Evolutionary conservation across 1,140 invertebrate genomes (phyloP), one percentile per base, ranked within the genome.

Genomic region (Teleopsis dalmanni): DNA sequence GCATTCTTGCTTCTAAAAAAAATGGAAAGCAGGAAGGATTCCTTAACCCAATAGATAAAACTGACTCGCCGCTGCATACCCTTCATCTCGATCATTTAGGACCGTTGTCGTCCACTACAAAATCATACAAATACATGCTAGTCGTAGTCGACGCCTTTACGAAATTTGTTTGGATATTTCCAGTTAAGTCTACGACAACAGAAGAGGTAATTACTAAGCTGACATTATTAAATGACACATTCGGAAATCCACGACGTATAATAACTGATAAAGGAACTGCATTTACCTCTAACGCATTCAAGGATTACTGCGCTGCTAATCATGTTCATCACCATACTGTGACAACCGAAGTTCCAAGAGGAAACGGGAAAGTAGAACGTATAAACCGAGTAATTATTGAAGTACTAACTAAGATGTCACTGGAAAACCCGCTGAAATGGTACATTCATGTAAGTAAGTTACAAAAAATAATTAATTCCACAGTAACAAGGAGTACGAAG

Each of bases 91-190:
- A 55, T 19, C 53, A 51, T 31, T 14, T 55, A 11, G 71, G 73
- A 44, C 73, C 72, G 2, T 31, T 74, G 7, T 33, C 49, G 19
- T 33, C 52, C n/a, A 66, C 66, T 0, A 53, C 54, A n/a, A 74
- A 74, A 29, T 50, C 55, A n/a, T 73, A 74, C 50, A 58, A 62
- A 14, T 56, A 72, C 52, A 57, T 73, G 6, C 56, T 75, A 0
- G 61, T 54, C 0, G 47, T 74, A 0, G 48, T 71, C 4, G 70
- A 73, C 50, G 63, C 42, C 1, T 73, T 72, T 54, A 61, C 63
- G 2, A 73, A 73, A 33, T 73, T 72, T 55, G 50, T 57, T 2
- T 71, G 62, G 59, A n/a, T 73, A 14, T 36, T 23, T 37, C 35
- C 34, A 26, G 38, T 35, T 8, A 59, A 47, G 57, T 54, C 50